Conservation (phyloP, 2,888 invertebrate species). For the Teleogryllus oceanicus region DNA sequence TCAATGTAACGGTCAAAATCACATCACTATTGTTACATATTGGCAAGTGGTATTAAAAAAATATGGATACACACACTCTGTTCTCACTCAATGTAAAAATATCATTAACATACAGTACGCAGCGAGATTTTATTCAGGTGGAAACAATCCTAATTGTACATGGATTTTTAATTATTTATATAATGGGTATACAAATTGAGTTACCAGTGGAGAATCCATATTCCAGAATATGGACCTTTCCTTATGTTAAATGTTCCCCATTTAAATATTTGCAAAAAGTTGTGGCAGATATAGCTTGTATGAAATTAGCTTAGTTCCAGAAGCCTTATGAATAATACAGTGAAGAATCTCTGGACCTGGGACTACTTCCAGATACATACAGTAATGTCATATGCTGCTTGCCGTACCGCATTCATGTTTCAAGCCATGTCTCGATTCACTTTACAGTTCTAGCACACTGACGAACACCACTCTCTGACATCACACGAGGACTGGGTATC, state of each 20-base stretch:
- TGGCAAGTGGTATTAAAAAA: constrained; percentile 18
- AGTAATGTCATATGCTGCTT: neutral
- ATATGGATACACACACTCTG: constrained; percentile 18
- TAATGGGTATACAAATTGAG: constrained; percentile 1
- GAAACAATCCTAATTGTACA: constrained; percentile 7
- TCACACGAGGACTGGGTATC: constrained; percentile 8
- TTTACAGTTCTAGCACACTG: constrained; percentile 11
- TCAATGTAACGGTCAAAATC: constrained; percentile 18
- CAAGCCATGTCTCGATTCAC: neutral
- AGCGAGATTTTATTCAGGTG: constrained; percentile 18
- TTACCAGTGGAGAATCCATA: neutral
- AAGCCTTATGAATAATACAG: constrained; percentile 18
- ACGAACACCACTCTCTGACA: neutral
- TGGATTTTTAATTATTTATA: constrained; percentile 1
- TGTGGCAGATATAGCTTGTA: constrained; percentile 6
- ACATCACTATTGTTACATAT: neutral
- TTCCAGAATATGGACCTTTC: neutral
- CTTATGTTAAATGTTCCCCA: constrained; percentile 2
- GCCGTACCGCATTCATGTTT: constrained; percentile 5
- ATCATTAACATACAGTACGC: constrained; percentile 18
- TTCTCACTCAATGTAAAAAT: constrained; percentile 18
- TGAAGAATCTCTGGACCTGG: neutral
- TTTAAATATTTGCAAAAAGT: constrained; percentile 18
- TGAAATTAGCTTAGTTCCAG: constrained; percentile 3
- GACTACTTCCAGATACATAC: constrained; percentile 1